Conservation (phyloP, 64 coral and sea anemone species). For the Platygyra sinensis region DNA sequence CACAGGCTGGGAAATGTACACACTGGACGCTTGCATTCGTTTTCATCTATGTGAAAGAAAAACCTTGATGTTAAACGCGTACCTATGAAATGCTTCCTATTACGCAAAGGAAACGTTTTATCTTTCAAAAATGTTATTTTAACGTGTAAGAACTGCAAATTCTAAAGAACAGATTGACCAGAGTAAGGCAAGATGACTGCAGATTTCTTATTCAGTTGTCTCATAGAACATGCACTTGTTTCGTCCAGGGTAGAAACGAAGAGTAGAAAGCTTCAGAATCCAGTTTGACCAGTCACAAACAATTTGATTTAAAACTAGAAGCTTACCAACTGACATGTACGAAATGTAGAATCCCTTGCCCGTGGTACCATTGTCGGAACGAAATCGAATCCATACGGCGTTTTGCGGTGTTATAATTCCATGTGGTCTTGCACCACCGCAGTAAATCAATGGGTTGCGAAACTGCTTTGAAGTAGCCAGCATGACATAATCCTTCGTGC, state of each 20-base stretch:
- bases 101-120: too few relatives aligned
- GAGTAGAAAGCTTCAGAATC: not conserved
- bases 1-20: conserved; percentile 98
- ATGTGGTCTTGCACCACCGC: conserved; percentile 40
- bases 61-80: not conserved
- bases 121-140: too few relatives aligned
- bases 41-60: conserved; percentile 70
- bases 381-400: conserved; percentile 73
- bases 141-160: too few relatives aligned
- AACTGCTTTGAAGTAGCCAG: conserved; percentile 47
- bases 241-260: too few relatives aligned
- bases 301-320: not conserved
- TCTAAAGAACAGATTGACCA: too few relatives aligned
- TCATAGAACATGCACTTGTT: too few relatives aligned
- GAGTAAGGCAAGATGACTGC: too few relatives aligned
- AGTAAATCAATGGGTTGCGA: conserved; percentile 53
- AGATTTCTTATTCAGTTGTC: too few relatives aligned
- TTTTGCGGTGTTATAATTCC: conserved; percentile 46
- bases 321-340: conserved; percentile 63
- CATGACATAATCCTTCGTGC: conserved; percentile 67
- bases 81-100: not conserved
- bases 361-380: conserved; percentile 37
- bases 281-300: not conserved
- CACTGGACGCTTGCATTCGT: conserved; percentile 79
- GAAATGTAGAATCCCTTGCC: conserved; percentile 71